A percentile compares a stretch with the other conserved stretches of the same genome.
Conservation (phyloP, 2,113 vertebrate genomes). For the Aspidoscelis tigris region DNA sequence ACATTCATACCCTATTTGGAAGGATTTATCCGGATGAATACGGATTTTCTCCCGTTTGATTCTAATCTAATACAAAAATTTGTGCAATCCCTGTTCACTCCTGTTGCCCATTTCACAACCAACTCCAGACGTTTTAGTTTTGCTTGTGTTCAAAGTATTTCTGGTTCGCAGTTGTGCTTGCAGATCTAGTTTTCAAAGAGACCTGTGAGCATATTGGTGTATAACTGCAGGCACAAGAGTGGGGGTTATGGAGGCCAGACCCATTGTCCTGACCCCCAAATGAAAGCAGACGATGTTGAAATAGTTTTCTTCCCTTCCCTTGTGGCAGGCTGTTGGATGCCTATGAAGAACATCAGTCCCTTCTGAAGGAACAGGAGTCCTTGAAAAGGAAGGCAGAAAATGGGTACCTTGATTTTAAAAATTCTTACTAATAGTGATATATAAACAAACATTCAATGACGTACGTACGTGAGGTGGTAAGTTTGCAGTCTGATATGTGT, state of each 20-base stretch:
- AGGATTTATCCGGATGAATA: too few species aligned
- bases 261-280: too few species aligned
- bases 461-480: too few species aligned
- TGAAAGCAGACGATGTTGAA: too few species aligned
- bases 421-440: too few species aligned
- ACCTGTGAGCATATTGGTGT: too few species aligned
- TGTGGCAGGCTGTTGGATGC: slow-evolving; percentile 85
- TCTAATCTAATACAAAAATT: too few species aligned
- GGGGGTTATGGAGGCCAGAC: neutral
- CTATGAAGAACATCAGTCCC: slow-evolving; percentile 91
- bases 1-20: too few species aligned
- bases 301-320: neutral
- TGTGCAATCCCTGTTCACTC: too few species aligned
- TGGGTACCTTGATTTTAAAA: slow-evolving; percentile 74
- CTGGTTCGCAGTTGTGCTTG: neutral
- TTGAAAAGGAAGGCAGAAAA: slow-evolving; percentile 93
- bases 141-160: neutral
- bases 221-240: neutral
- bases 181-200: neutral
- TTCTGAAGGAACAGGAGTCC: slow-evolving; percentile 90
- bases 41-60: too few species aligned
- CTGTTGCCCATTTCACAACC: neutral
- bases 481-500: too few species aligned
- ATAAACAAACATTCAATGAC: too few species aligned
- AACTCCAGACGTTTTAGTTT: neutral